Evolutionary conservation across 2,113 vertebrate genomes (phyloP), one percentile per base, ranked within the genome.

Genomic region (Anoplopoma fimbria): DNA sequence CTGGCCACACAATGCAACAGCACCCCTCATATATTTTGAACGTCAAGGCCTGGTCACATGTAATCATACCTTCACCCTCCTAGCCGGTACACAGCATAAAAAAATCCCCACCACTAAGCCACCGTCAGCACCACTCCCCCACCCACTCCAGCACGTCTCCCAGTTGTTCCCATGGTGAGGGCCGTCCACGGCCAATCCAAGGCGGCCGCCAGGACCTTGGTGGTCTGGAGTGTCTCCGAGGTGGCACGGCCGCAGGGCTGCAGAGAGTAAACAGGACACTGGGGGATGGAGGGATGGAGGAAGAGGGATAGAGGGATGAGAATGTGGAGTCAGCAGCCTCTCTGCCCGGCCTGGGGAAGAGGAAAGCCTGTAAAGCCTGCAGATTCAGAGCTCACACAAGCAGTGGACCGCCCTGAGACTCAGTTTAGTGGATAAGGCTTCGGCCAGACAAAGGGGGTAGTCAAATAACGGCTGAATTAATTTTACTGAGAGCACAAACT

Each of bases 161-260:
- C 77, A 6, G 74, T 69, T 71, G 87, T 89, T 91, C 88, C 89
- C 85, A 93, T 91, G 86, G 82, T 34, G 88, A 91, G 73, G 69
- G 57, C 87, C 69, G 17, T 64, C 58, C 49, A 79, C 6, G 69
- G 81, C 89, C 91, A 88, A 86, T 89, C 71, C 55, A 38, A 82
- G 67, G 75, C 69, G 33, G 85, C 87, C 71, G 77, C 73, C 86
- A 85, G 84, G 92, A 61, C 90, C 87, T 93, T 91, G 93, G 92
- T 93, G 94, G 94, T 94, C 93, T 95, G 91, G 90, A 92, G 88
- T 83, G 88, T 89, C 91, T 93, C 93, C 69, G 88, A 94, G 93
- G 93, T 94, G 93, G 94, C 88, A 92, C 67, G 19, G 90, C 93
- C 87, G 67, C 92, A 93, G 90, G 91, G 86, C 92, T 89, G 82